Evolutionary conservation across 2,113 vertebrate species (phyloP).

Genomic region (Vimba vimba): DNA sequence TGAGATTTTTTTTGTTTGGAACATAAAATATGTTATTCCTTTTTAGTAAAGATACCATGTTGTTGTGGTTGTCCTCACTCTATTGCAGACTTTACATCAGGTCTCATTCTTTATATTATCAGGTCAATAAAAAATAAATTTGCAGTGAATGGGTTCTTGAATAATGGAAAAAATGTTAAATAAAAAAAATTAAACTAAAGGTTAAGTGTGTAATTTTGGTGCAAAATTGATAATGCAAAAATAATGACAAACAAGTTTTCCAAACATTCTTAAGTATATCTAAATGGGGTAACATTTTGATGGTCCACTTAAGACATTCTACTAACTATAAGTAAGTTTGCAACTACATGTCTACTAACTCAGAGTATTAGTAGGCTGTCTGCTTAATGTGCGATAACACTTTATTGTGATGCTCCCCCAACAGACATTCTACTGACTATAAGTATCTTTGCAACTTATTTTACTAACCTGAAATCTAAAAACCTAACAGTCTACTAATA

Average conservation of each 20-base stretch:
- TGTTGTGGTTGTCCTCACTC: neutral
- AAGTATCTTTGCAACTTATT: too few relatives aligned
- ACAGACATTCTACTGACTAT: too few relatives aligned
- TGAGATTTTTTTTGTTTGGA: slow-evolving; percentile 50
- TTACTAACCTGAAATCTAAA: too few relatives aligned
- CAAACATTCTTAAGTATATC: neutral
- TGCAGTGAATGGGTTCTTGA: neutral
- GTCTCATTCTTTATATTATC: neutral
- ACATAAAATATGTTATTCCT: slow-evolving; percentile 54
- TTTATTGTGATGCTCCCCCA: too few relatives aligned
- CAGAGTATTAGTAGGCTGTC: too few relatives aligned
- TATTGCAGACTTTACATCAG: neutral
- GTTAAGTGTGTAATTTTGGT: neutral
- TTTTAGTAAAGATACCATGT: slow-evolving; percentile 46
- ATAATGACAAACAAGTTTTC: neutral
- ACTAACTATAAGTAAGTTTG: too few relatives aligned
- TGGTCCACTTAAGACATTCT: too few relatives aligned
- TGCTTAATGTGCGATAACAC: too few relatives aligned
- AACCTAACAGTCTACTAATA: too few relatives aligned
- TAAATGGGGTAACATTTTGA: neutral
- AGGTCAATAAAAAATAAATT: neutral
- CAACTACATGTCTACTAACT: too few relatives aligned
- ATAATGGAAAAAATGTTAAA: neutral
- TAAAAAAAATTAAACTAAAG: neutral
- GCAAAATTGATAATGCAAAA: neutral